Base-by-base conservation (phyloP, 2,113 vertebrate species). In the Andinoacara biseriatus region DNA sequence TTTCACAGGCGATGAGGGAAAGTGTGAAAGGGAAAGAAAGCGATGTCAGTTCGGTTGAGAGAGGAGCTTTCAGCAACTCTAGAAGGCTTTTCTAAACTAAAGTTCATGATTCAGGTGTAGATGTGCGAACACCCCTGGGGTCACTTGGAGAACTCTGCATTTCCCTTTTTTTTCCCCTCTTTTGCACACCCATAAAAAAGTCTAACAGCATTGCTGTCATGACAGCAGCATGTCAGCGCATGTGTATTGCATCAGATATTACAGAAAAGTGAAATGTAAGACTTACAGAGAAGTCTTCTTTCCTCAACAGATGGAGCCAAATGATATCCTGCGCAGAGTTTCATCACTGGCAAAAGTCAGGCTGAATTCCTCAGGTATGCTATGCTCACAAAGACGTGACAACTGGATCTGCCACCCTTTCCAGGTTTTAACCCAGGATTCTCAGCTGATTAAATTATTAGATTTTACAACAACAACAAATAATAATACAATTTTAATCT, bases 11-110 rank as follows among this genome's bases (percentile, higher is more conserved):
- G 38, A 54, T 77, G 29, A 18, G 65, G 5, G 56, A 43, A 67
- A 17, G 75, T 76, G 78, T 77, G 56, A 74, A 84, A 79, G 40
- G 52, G 26, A 76, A 77, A 58, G 1, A 56, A 31, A 35, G 26
- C 24, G 67, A 29, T 72, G 46, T 52, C 46, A 3, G 26, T 33
- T 72, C 52, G 24, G 24, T 72, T 26, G 46, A 52, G 67, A 72
- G 67, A 52, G 43, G 43, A 72, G 26, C 67, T 72, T 18, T 72
- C 46, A 54, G 67, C 67, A 72, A 46, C 46, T 54, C 46, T 46
- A 52, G 43, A 54, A 31, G 26, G 6, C 67, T 54, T 52, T 26
- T 54, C 67, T 72, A 72, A 72, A 72, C 46, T 8, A 52, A 31
- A 52, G 26, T 52, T 31, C 26, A 17, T 72, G 67, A 72, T 52